Evolutionary conservation across 2,888 invertebrate species (phyloP).

Genomic region (Gibbula magus): DNA sequence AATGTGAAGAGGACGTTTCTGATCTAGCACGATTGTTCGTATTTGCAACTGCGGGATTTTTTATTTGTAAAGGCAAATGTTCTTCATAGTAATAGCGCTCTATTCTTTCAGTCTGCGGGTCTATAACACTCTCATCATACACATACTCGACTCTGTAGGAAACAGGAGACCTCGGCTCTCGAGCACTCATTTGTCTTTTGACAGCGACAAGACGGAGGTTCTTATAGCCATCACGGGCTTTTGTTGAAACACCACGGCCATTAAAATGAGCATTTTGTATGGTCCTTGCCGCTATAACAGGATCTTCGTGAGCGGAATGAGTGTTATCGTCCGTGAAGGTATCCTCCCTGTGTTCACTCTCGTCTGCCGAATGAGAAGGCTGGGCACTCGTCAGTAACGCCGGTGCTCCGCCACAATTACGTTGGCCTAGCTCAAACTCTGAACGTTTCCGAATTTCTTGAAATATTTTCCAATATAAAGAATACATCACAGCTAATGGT

Average conservation of each 20-base stretch:
- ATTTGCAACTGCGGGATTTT: constrained; percentile 1
- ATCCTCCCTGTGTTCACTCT: constrained; percentile 45
- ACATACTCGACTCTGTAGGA: constrained; percentile 64
- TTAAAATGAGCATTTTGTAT: constrained; percentile 9
- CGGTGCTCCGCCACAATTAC: constrained; percentile 49
- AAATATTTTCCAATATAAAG: constrained; percentile 76
- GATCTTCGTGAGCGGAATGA: constrained; percentile 10
- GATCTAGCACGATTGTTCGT: neutral
- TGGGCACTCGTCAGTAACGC: constrained; percentile 37
- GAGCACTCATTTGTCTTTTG: constrained; percentile 31
- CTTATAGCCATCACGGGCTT: constrained; percentile 23
- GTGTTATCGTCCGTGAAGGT: constrained; percentile 37
- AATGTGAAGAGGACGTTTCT: constrained; percentile 35
- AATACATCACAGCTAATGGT: constrained; percentile 77
- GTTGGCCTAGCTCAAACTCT: constrained; percentile 71
- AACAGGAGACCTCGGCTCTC: constrained; percentile 12
- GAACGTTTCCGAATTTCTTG: constrained; percentile 76
- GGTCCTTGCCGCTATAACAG: constrained; percentile 1
- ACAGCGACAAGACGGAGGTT: constrained; percentile 38
- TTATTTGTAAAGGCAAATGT: constrained; percentile 39
- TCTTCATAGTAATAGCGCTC: constrained; percentile 69
- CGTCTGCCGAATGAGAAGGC: constrained; percentile 35
- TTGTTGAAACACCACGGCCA: neutral
- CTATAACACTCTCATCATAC: constrained; percentile 71
- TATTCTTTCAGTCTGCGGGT: constrained; percentile 69